These are phyloP conservation scores for Diplosoma virens DNA, from an alignment of 23 tunicate species.

Conservation along the genomic window DNA sequence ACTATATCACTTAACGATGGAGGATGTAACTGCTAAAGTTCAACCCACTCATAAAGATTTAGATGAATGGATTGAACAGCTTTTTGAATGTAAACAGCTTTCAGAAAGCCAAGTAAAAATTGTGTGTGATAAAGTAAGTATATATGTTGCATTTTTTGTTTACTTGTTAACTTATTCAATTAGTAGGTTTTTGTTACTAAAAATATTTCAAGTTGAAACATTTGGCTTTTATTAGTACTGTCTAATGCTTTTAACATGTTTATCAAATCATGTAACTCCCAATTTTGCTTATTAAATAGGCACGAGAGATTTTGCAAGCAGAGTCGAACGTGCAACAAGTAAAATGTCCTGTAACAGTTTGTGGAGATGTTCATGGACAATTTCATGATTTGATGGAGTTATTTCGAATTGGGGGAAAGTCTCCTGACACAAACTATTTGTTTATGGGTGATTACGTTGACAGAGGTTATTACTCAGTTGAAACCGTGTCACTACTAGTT, in stretches of 20 bases:
- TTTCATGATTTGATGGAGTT: constrained; percentile 99
- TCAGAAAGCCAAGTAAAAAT: constrained; percentile 86
- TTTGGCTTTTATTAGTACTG: too few relatives aligned
- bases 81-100: constrained; percentile 91
- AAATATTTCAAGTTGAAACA: too few relatives aligned
- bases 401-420: constrained; percentile 93
- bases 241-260: too few relatives aligned
- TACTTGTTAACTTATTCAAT: too few relatives aligned
- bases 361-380: constrained; percentile 99
- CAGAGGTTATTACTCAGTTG: constrained; percentile 95
- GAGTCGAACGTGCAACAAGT: constrained; percentile 98
- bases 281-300: constrained; percentile 4
- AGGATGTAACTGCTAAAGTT: constrained; percentile 6
- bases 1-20: too few relatives aligned
- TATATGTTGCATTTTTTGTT: too few relatives aligned
- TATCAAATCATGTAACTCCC: too few relatives aligned
- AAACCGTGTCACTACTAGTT: constrained; percentile 90
- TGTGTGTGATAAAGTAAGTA: constrained; percentile 74
- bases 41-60: constrained; percentile 79
- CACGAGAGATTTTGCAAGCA: constrained; percentile 83
- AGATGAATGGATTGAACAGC: constrained; percentile 97
- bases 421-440: constrained; percentile 95
- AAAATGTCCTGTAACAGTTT: constrained; percentile 96
- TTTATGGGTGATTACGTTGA: constrained; percentile 99
- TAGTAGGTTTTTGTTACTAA: too few relatives aligned